Evolutionary conservation across 1,140 invertebrate species (phyloP), one percentile per base, ranked within the genome.

Genomic region (Ips typographus): DNA sequence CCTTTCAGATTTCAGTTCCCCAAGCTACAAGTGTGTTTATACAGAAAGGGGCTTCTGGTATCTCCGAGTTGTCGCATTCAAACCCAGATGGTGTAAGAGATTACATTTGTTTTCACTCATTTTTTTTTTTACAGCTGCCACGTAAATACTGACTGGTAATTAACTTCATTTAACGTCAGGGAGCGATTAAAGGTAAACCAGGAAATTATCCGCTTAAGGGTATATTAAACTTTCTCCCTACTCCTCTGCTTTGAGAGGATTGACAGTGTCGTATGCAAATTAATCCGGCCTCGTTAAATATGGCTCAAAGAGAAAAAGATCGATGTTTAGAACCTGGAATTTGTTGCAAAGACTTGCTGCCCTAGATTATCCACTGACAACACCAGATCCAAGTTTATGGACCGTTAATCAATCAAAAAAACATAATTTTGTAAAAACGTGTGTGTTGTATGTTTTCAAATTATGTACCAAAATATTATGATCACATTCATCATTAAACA

Each of bases 11-110:
- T 68, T 38, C 55, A 47, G 51, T 67, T 53, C 22, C 40, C 44
- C 40, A 53, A 62, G 66, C 66, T 68, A 68, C 66, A 68, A 68
- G 66, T 68, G 66, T 68, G 55, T 68, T 62, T 68, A 52, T 58
- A 68, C 58, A 51, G 57, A 53, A 52, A 42, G 22, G 22, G 22
- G 22, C 22, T 22, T 22, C 22, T 22, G 22, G 51, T 62, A 68
- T 62, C 57, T 68, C 59, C 39, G 53, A 60, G 44, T 68, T 61
- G 51, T 68, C 66, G 58, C 66, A 60, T 68, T 68, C 66, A 68
- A 40, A 44, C 47, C 38, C 66, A 68, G 66, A 68, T 68, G 66
- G 58, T 60, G 66, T 55, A 44, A 6, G 61, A 63, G 61, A 63
- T 63, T 51, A 63, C 61, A 52, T 63, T 63, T 63, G 61, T 61